phyloP scores from a whole-genome alignment of 2,888 invertebrate species.

The Mellilla xanthometata region DNA sequence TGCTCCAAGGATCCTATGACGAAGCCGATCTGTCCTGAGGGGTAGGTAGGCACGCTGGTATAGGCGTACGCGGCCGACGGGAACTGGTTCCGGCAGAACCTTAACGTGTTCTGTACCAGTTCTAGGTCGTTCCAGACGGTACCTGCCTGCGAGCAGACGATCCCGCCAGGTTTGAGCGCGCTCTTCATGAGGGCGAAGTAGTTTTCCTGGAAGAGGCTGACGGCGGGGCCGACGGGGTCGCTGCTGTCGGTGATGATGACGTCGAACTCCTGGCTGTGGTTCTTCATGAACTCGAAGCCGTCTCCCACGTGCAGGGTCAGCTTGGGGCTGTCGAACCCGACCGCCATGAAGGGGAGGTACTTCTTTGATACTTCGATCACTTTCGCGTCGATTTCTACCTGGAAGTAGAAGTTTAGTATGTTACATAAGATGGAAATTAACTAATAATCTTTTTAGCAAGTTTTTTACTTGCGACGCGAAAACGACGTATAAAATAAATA shows the following conservation, averaged over 20 bases:
- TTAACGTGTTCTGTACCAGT: conserved; percentile 88
- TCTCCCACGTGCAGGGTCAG: conserved; percentile 93
- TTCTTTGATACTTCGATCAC: conserved; percentile 95
- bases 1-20: conserved; percentile 91
- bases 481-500: too few relatives aligned
- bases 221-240: conserved; percentile 95
- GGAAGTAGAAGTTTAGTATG: conserved; percentile 39
- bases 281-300: conserved; percentile 96
- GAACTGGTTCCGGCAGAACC: conserved; percentile 90
- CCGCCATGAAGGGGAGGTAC: conserved; percentile 95
- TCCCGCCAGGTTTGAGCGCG: conserved; percentile 92
- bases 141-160: conserved; percentile 96
- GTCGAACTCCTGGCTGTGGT: conserved; percentile 93
- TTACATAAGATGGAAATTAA: too few relatives aligned
- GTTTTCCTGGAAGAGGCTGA: conserved; percentile 87
- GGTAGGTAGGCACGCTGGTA: conserved; percentile 96
- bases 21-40: conserved; percentile 98
- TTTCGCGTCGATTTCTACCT: conserved; percentile 97
- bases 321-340: conserved; percentile 92
- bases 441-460: too few relatives aligned
- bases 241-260: conserved; percentile 99
- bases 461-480: too few relatives aligned
- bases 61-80: conserved; percentile 90
- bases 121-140: conserved; percentile 91
- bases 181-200: conserved; percentile 93